These are phyloP conservation scores for Neomonachus schauinslandi DNA, from an alignment of 2,113 vertebrate genomes.

Conservation along the genomic window DNA sequence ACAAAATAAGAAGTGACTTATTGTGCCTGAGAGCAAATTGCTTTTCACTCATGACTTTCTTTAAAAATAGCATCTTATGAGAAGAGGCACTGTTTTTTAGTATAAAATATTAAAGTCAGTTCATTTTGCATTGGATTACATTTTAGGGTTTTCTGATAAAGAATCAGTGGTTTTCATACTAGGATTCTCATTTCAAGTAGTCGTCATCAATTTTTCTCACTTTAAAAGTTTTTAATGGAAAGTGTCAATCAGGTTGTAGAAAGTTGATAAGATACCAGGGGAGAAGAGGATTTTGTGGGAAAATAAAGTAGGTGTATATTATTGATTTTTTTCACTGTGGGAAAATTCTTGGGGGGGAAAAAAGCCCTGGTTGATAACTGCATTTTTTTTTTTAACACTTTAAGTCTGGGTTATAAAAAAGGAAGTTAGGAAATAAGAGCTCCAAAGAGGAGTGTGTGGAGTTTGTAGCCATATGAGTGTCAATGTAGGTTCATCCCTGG, in stretches of 20 bases:
- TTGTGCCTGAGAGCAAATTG: neutral
- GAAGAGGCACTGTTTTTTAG: neutral
- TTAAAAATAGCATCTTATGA: neutral
- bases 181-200: neutral
- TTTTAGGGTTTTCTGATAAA: neutral
- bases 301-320: neutral
- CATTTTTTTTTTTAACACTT: neutral
- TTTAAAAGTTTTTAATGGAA: slow-evolving; percentile 38
- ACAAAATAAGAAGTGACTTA: neutral
- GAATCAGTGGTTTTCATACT: neutral
- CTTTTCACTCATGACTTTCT: neutral
- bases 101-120: neutral
- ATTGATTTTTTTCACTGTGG: slow-evolving; percentile 29
- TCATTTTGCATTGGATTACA: neutral
- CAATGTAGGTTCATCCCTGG: neutral
- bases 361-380: neutral
- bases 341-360: neutral
- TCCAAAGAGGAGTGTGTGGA: accelerated
- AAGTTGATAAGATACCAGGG: neutral
- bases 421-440: neutral
- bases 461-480: neutral
- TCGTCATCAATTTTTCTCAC: neutral
- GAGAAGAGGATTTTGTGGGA: neutral
- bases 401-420: neutral
- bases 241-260: neutral